Evolutionary conservation across 2,888 invertebrate species (phyloP).

Genomic region (Cantharis rustica): DNA sequence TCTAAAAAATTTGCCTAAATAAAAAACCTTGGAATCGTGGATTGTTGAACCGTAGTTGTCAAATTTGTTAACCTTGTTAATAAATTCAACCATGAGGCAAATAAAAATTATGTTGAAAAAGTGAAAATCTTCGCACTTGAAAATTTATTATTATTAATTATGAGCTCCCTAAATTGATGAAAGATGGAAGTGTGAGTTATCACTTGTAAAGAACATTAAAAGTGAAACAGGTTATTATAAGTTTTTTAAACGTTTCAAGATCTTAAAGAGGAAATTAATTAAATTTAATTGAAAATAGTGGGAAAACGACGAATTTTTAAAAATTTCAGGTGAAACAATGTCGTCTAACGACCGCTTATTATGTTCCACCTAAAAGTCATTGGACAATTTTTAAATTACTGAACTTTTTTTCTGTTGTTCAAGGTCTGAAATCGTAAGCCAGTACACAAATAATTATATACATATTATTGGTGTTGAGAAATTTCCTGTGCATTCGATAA

Average conservation of each 20-base stretch:
- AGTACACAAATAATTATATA: background rate
- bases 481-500: background rate
- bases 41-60: background rate
- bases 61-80: background rate
- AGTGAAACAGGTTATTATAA: background rate
- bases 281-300: background rate
- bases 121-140: background rate
- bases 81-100: background rate
- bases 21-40: background rate
- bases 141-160: background rate
- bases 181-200: background rate
- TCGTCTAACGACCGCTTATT: background rate
- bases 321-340: background rate
- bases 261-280: background rate
- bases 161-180: background rate
- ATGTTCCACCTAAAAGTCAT: background rate
- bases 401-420: background rate
- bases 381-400: background rate
- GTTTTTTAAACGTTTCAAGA: background rate
- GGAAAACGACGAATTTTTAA: background rate
- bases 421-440: background rate
- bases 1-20: background rate
- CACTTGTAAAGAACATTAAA: background rate
- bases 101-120: background rate
- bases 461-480: background rate